These are phyloP conservation scores for Paguma larvata DNA, from an alignment of 2,797 vertebrate genomes.

Conservation along the genomic window DNA sequence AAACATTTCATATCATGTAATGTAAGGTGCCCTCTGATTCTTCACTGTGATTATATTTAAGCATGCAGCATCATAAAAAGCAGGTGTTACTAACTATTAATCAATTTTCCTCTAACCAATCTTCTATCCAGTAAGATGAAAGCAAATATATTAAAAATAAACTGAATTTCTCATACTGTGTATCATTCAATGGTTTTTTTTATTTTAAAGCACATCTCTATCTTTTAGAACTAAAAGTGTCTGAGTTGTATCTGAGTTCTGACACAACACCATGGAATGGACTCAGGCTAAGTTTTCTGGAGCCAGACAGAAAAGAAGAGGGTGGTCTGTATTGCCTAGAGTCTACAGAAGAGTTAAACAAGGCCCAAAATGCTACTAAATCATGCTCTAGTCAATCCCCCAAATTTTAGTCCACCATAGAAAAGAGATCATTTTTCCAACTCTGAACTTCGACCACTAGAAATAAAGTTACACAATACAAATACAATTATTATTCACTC, in stretches of 20 bases:
- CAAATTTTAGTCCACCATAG: not conserved
- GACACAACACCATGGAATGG: not conserved
- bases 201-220: not conserved
- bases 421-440: slow-evolving; percentile 14
- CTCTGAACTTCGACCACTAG: not conserved
- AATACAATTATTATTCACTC: not conserved
- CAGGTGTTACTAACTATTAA: not conserved
- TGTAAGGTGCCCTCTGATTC: not conserved
- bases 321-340: not conserved
- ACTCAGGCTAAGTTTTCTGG: not conserved
- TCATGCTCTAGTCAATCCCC: not conserved
- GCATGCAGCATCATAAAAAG: not conserved
- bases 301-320: not conserved
- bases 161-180: not conserved
- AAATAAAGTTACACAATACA: not conserved
- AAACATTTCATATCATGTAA: slow-evolving; percentile 34
- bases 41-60: slow-evolving; percentile 23
- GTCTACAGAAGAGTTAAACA: not conserved
- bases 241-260: not conserved
- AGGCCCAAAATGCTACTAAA: not conserved
- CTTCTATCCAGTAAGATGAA: not conserved
- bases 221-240: slow-evolving; percentile 53
- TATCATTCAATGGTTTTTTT: not conserved
- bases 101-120: slow-evolving; percentile 47
- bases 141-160: slow-evolving; percentile 61